Conservation (phyloP, 2,113 vertebrate species). For the Neoarius graeffei region DNA sequence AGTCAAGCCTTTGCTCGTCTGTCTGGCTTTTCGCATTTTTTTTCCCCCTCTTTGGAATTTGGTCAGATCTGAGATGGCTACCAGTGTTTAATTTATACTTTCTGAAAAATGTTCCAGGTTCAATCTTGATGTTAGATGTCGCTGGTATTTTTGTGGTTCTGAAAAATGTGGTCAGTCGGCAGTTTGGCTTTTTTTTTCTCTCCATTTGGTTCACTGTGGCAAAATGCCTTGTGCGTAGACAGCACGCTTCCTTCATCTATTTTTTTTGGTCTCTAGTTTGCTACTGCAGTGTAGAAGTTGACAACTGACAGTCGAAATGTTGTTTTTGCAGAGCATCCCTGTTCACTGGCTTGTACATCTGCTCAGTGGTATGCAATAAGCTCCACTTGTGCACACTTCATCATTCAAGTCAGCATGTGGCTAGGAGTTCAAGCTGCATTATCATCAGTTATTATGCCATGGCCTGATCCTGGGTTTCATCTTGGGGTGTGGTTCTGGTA, state of each 20-base stretch:
- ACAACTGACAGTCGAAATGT: conserved; percentile 28
- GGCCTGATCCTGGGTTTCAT: conserved; percentile 8
- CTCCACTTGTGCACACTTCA: conserved; percentile 22
- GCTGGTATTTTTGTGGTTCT: neutral
- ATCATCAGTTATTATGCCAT: conserved; percentile 1
- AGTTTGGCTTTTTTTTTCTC: neutral
- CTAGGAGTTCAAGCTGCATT: neutral
- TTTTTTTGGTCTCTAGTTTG: neutral
- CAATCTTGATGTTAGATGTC: neutral
- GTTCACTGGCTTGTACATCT: conserved; percentile 33
- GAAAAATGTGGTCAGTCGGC: neutral
- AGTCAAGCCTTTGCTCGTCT: neutral
- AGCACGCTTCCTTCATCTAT: neutral
- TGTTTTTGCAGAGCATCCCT: neutral
- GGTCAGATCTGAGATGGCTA: neutral
- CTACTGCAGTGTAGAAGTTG: conserved; percentile 16
- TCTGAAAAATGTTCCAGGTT: neutral
- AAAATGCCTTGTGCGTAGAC: neutral
- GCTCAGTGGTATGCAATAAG: conserved; percentile 22
- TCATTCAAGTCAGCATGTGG: neutral
- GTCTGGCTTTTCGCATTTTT: neutral
- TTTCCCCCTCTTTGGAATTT: neutral
- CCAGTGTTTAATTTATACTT: neutral
- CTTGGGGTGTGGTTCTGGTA: conserved; percentile 1
- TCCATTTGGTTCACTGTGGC: neutral